Base-by-base conservation (phyloP, 1,140 invertebrate species). In the Kradibia gibbosae region DNA sequence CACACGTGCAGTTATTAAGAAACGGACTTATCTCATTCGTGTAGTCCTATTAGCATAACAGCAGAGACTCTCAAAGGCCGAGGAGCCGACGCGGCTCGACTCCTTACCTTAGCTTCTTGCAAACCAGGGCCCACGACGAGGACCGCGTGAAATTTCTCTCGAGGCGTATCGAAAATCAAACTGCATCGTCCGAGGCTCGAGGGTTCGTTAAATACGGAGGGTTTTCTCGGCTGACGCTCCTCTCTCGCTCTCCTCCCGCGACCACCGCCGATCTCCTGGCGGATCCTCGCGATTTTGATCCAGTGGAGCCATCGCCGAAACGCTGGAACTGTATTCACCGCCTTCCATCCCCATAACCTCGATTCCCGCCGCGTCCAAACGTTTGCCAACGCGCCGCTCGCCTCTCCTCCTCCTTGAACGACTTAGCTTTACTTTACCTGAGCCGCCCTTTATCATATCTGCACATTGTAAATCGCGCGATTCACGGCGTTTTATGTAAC, bases 131-230 rank as follows among this genome's bases (percentile, higher is more conserved):
- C 34, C 42, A 13, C 42, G 42, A 8, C 42, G 42, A 45, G n/a
- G 25, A 28, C 31, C 60, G 60, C 60, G 60, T 62, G 60, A 62
- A 62, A 62, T 62, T 62, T 34, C 60, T 60, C 60, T 36, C 31
- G n/a, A 67, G 62, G 62, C 62, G 34, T 36, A 67, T 67, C 62
- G 34, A n/a, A 17, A 11, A 39, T n/a, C 55, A 22, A 3, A 57
- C 55, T 22, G 8, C 5, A 15, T 28, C 15, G 28, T 31, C 25
- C 36, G 7, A 5, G 34, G 3, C 34, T 60, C 34, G 83, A 81
- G 80, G 48, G 84, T 79, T 76, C 86, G 83, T 88, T 88, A 89
- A 89, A 86, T 88, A 88, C 86, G 84, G 87, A 89, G 87, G 83
- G 86, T 88, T 87, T 88, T 17, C 60, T 65, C 60, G 28, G 7